phyloP scores from a whole-genome alignment of 1,140 invertebrate genomes.

The Megathymus violae region DNA sequence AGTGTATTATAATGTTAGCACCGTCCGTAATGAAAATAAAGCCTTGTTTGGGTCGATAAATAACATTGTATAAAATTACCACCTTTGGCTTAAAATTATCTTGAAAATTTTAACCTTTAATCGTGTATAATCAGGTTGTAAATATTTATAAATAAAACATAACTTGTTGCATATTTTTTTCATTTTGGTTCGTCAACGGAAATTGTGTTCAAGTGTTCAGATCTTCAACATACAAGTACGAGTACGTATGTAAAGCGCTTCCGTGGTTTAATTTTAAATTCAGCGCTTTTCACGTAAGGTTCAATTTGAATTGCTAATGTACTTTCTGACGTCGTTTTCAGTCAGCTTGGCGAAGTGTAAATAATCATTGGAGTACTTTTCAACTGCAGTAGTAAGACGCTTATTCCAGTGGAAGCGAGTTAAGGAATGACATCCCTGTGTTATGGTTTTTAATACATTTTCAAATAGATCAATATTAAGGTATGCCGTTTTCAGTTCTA shows the following conservation, averaged over 20 bases:
- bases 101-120: conserved; percentile 55
- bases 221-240: conserved; percentile 21
- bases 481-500: no score
- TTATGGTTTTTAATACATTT: no score
- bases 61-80: conserved; percentile 34
- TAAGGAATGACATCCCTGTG: background rate
- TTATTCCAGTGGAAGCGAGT: background rate
- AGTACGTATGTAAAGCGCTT: conserved; percentile 26
- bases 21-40: conserved; percentile 34
- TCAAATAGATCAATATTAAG: no score
- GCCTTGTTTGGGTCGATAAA: conserved; percentile 25
- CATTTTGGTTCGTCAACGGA: conserved; percentile 53
- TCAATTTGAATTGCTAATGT: conserved; percentile 31
- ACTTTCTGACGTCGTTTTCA: conserved; percentile 27
- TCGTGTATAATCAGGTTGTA: conserved; percentile 78
- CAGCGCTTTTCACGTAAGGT: conserved; percentile 29
- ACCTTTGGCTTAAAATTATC: conserved; percentile 48
- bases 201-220: conserved; percentile 39
- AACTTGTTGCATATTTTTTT: conserved; percentile 51
- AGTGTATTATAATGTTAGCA: conserved; percentile 59
- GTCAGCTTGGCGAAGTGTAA: conserved; percentile 45
- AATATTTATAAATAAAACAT: conserved; percentile 73
- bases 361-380: conserved; percentile 65
- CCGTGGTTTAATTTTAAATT: conserved; percentile 20
- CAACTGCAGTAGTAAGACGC: conserved; percentile 47